Conservation (phyloP, 2,888 invertebrate genomes). For the Prosapia bicincta region DNA sequence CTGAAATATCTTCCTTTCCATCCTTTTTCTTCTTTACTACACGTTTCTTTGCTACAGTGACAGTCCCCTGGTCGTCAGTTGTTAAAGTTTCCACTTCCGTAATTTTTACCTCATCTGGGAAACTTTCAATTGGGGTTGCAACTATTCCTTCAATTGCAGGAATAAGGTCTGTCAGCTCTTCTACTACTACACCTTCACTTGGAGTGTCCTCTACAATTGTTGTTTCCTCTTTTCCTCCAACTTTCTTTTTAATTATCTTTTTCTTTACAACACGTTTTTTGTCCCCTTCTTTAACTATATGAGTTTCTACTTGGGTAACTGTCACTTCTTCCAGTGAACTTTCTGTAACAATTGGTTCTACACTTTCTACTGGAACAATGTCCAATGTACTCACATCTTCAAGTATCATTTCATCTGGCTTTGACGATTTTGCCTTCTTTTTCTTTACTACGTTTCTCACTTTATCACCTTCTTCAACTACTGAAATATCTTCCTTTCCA, state of each 20-base stretch:
- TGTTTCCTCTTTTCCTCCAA: constrained; percentile 36
- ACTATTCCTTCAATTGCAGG: constrained; percentile 42
- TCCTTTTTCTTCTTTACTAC: constrained; percentile 35
- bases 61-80: constrained; percentile 15
- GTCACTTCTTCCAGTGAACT: constrained; percentile 31
- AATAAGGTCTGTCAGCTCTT: constrained; percentile 37
- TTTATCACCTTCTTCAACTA: constrained; percentile 9
- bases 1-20: constrained; percentile 28
- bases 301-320: constrained; percentile 10
- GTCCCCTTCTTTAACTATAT: constrained; percentile 20
- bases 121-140: constrained; percentile 40
- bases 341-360: constrained; percentile 48
- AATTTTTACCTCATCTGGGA: constrained; percentile 47
- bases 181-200: constrained; percentile 40
- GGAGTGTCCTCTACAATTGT: constrained; percentile 36
- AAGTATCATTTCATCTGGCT: background rate
- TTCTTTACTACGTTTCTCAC: constrained; percentile 9
- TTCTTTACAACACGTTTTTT: constrained; percentile 30
- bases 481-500: constrained; percentile 28
- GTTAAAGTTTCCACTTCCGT: constrained; percentile 42
- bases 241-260: constrained; percentile 38
- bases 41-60: constrained; percentile 31
- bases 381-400: constrained; percentile 18
- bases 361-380: constrained; percentile 41
- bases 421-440: constrained; percentile 36